A percentile compares a stretch with the other conserved stretches of the same genome.
Evolutionary conservation across 2,888 invertebrate species (phyloP).

Genomic region (Agapetus fuscipes): DNA sequence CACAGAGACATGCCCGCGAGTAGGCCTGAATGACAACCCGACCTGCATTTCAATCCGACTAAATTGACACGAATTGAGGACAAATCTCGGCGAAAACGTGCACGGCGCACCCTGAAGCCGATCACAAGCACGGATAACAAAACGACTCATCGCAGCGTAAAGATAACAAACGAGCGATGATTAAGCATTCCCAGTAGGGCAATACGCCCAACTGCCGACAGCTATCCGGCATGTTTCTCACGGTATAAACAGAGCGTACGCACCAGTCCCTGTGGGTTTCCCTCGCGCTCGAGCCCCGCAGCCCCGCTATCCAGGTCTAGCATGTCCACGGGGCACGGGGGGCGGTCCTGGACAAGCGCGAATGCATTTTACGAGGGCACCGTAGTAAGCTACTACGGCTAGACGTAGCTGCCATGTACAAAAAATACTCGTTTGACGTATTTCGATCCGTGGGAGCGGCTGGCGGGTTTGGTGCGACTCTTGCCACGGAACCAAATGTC

Average conservation of each 20-base stretch:
- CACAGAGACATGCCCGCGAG: constrained; percentile 6
- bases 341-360: constrained; percentile 10
- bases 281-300: constrained; percentile 10
- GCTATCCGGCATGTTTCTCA: too few relatives aligned
- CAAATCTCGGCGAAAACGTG: constrained; percentile 5
- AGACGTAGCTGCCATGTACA: constrained; percentile 12
- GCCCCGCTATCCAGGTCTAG: constrained; percentile 12
- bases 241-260: too few relatives aligned
- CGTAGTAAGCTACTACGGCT: constrained; percentile 9
- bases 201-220: too few relatives aligned
- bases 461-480: constrained; percentile 4
- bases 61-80: constrained; percentile 10
- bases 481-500: constrained; percentile 4
- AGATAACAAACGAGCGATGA: constrained; percentile 6
- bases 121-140: constrained; percentile 3
- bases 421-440: constrained; percentile 17
- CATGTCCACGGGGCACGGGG: constrained; percentile 13
- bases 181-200: constrained; percentile 2
- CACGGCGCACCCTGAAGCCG: neutral
- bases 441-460: constrained; percentile 17
- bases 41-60: constrained; percentile 6
- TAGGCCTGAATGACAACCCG: constrained; percentile 7
- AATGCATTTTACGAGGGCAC: constrained; percentile 11
- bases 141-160: constrained; percentile 8
- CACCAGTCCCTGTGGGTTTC: too few relatives aligned